Conservation (phyloP, 2,113 vertebrate species). For the Microcebus murinus region DNA sequence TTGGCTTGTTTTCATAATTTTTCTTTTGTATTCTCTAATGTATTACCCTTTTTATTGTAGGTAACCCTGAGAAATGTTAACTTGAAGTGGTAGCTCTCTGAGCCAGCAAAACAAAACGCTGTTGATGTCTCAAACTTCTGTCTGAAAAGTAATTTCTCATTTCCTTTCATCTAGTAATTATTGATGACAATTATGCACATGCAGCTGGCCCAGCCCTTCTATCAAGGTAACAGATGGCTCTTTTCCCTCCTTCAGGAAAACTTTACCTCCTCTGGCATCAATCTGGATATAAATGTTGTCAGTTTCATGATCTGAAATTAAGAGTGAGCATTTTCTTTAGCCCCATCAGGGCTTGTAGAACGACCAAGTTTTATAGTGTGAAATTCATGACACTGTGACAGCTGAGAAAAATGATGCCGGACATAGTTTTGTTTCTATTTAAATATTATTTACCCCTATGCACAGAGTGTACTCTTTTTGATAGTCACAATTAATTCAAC, state of each 20-base stretch:
- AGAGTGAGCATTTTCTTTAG: not conserved
- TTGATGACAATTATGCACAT: not conserved
- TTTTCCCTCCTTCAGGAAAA: not conserved
- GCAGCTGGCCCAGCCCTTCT: not conserved
- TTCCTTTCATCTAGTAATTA: conserved; percentile 45
- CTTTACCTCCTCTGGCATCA: conserved; percentile 42
- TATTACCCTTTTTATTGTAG: not conserved
- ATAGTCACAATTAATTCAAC: not conserved
- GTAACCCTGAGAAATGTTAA: not conserved
- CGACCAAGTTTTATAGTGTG: not conserved
- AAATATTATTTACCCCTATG: not conserved
- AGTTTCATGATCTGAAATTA: conserved; percentile 64
- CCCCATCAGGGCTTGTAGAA: not conserved
- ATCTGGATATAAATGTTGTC: conserved; percentile 40
- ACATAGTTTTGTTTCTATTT: not conserved
- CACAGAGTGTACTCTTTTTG: not conserved
- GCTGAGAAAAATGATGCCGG: conserved; percentile 6
- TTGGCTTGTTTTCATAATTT: not conserved
- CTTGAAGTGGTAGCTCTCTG: not conserved
- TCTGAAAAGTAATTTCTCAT: conserved; percentile 26
- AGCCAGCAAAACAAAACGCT: not conserved
- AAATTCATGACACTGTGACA: not conserved
- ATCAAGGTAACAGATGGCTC: not conserved
- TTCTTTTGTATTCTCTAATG: not conserved
- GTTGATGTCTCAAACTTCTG: not conserved